Base-by-base conservation (phyloP, 1,140 invertebrate species). In the Cardiocondyla obscurior region DNA sequence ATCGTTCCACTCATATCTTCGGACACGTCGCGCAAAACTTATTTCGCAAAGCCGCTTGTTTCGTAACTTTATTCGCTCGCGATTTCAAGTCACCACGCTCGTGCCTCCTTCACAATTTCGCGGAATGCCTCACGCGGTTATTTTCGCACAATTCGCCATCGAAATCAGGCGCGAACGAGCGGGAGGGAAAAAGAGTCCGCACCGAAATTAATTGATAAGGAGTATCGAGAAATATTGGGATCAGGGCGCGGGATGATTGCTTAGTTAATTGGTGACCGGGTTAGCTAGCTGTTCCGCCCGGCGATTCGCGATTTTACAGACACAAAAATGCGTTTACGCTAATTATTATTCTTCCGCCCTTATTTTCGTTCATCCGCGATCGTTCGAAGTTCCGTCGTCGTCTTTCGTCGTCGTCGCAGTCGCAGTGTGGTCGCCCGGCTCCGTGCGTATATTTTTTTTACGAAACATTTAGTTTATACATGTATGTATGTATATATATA, bases 401-500 rank as follows among this genome's bases (percentile, higher is more conserved):
- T 42, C 55, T 25, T 30, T 44, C 25, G 44, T 30, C n/a, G 65
- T 22, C 33, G 25, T 16, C 53, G 53, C 14, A 12, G 53, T 42
- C 33, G 72, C 72, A 33, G 39, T 74, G 28, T 57, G 28, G 39
- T 67, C 57, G 33, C 33, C 25, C 72, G 62, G 30, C 49, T 83
- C 39, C 57, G 67, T 69, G 57, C 57, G 58, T 49, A 57, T 30
- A 72, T 73, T n/a, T 44, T 58, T 82, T 72, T 73, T 39, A 82
- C 70, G 83, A 85, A 82, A 87, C 72, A 87, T 83, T 87, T 87
- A 87, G 69, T 53, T 82, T 82, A 70, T 83, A 72, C 55, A 69
- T 60, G 36, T 79, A 64, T 81, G 22, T 85, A 85, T 85, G 25
- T 87, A 74, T 88, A 76, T 85, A 81, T 88, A 87, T 89, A 83